Percentiles rank a stretch among this genome's conserved stretches.
Evolutionary conservation across 2,797 vertebrate species (phyloP).

Genomic region (Paguma larvata): DNA sequence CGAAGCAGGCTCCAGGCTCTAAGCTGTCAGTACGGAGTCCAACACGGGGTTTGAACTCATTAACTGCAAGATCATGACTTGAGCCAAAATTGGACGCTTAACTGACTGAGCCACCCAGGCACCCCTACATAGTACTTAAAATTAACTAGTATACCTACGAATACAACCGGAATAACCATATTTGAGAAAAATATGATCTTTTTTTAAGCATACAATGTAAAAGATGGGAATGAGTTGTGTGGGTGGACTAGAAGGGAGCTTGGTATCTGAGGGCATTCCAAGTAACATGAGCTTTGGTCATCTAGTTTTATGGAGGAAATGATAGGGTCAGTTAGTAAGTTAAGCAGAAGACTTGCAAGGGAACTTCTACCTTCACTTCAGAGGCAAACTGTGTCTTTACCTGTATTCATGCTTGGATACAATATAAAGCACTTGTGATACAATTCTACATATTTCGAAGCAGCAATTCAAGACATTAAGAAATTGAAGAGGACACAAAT

Average conservation of each 20-base stretch:
- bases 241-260: neutral
- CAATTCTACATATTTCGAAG: conserved; percentile 18
- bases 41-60: too few relatives aligned
- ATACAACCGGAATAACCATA: conserved; percentile 34
- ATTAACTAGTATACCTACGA: conserved; percentile 19
- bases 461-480: neutral
- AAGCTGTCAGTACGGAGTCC: too few relatives aligned
- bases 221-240: conserved; percentile 43
- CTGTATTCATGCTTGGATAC: conserved; percentile 31
- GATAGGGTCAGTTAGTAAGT: neutral
- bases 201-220: conserved; percentile 15
- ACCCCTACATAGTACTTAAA: conserved; percentile 34
- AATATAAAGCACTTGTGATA: conserved; percentile 34
- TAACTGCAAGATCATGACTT: too few relatives aligned
- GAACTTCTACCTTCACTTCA: conserved; percentile 8
- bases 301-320: neutral
- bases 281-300: neutral
- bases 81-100: too few relatives aligned
- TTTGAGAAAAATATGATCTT: conserved; percentile 56
- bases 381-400: conserved; percentile 22
- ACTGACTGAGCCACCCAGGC: too few relatives aligned
- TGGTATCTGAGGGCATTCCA: conserved; percentile 4
- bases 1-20: too few relatives aligned
- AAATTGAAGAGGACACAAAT: neutral
- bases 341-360: neutral